These are phyloP conservation scores for Zele albiditarsus DNA, from an alignment of 2,888 invertebrate species.

Conservation along the genomic window DNA sequence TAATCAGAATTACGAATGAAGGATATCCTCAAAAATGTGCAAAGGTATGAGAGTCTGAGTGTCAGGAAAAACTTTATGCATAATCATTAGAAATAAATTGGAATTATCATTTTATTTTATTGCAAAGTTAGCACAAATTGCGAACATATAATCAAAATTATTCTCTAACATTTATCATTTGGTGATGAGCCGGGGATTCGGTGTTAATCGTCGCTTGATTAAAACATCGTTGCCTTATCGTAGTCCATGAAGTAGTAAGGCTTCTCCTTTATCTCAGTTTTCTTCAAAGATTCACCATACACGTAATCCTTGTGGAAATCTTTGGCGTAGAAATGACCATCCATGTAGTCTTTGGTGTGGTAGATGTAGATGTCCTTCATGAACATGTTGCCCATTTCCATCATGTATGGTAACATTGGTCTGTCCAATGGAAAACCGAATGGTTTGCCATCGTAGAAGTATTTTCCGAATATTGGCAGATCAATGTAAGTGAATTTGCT, in stretches of 20 bases:
- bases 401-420: slow-evolving; percentile 72
- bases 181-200: too few species aligned
- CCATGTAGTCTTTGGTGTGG: slow-evolving; percentile 71
- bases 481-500: slow-evolving; percentile 73
- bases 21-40: too few species aligned
- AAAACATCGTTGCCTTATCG: slow-evolving; percentile 37
- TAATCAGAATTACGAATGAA: too few species aligned
- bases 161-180: slow-evolving; percentile 1
- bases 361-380: slow-evolving; percentile 77
- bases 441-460: slow-evolving; percentile 73
- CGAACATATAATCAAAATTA: slow-evolving; percentile 1
- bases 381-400: slow-evolving; percentile 77
- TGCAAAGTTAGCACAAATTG: slow-evolving; percentile 1
- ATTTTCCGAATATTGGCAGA: slow-evolving; percentile 72
- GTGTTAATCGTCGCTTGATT: neutral
- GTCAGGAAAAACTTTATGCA: neutral
- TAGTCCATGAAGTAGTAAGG: slow-evolving; percentile 42
- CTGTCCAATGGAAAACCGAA: slow-evolving; percentile 78
- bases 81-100: neutral
- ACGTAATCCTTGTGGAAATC: slow-evolving; percentile 37
- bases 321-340: slow-evolving; percentile 39
- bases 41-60: neutral
- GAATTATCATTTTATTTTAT: neutral
- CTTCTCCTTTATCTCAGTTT: slow-evolving; percentile 24
- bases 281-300: slow-evolving; percentile 14